A percentile compares a stretch with the other conserved stretches of the same genome.
Conservation (phyloP, 2,113 vertebrate genomes). For the Patagioenas fasciata region DNA sequence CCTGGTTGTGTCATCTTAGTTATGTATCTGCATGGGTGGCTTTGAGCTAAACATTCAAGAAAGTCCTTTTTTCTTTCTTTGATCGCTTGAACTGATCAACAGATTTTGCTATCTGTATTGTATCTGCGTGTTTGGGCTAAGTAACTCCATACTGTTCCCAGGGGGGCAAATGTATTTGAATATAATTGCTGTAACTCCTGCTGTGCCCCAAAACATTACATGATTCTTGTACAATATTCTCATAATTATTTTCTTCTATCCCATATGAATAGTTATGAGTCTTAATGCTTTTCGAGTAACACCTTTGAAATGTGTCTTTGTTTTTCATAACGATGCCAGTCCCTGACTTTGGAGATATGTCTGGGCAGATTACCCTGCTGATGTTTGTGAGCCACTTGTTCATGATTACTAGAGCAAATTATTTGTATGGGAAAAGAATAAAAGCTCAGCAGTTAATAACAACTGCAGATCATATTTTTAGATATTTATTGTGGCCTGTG, state of each 20-base stretch:
- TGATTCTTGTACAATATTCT: slow-evolving; percentile 19
- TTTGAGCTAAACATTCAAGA: background rate
- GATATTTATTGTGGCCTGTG: slow-evolving; percentile 42
- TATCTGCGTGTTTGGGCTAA: background rate
- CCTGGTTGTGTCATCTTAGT: background rate
- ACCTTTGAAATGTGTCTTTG: slow-evolving; percentile 49
- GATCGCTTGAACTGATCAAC: background rate
- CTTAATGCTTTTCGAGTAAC: slow-evolving; percentile 50
- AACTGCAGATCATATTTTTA: slow-evolving; percentile 49
- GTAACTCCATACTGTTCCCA: background rate
- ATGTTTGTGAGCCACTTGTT: slow-evolving; percentile 29
- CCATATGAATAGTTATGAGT: slow-evolving; percentile 58
- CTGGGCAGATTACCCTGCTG: slow-evolving; percentile 62
- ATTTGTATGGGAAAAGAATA: slow-evolving; percentile 51
- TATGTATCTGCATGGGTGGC: background rate
- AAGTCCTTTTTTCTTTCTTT: background rate
- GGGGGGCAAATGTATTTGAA: slow-evolving; percentile 18
- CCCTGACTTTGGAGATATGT: slow-evolving; percentile 53
- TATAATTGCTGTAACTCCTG: background rate
- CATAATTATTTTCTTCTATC: slow-evolving; percentile 46
- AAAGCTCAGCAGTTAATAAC: slow-evolving; percentile 41
- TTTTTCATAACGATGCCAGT: slow-evolving; percentile 29
- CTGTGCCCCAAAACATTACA: background rate
- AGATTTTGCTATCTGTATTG: background rate
- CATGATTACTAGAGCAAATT: slow-evolving; percentile 34